Evolutionary conservation across 2,113 vertebrate genomes (phyloP).

Genomic region (Hyperoodon ampullatus): DNA sequence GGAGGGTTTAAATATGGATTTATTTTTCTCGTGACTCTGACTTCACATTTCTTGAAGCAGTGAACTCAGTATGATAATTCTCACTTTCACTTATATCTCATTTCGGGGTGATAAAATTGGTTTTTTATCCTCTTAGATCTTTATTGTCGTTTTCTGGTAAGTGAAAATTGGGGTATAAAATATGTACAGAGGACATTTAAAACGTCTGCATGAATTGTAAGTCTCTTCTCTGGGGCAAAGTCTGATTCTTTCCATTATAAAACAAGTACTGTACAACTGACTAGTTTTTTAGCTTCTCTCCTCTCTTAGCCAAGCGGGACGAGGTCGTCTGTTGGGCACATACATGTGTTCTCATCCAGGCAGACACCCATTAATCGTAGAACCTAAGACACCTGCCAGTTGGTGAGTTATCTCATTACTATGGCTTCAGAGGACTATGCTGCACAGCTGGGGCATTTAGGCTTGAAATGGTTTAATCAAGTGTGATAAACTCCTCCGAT

Average conservation of each 20-base stretch:
- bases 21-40: slow-evolving; percentile 72
- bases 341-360: slow-evolving; percentile 43
- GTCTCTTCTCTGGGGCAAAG: neutral
- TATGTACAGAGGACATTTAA: slow-evolving; percentile 31
- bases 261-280: slow-evolving; percentile 46
- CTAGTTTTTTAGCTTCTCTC: slow-evolving; percentile 54
- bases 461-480: slow-evolving; percentile 40
- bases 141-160: slow-evolving; percentile 36
- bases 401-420: slow-evolving; percentile 61
- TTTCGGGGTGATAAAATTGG: slow-evolving; percentile 9
- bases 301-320: slow-evolving; percentile 62
- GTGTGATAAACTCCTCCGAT: neutral
- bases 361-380: slow-evolving; percentile 51
- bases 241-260: slow-evolving; percentile 53
- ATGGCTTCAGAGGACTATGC: neutral
- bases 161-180: slow-evolving; percentile 44
- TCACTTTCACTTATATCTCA: slow-evolving; percentile 58
- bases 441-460: slow-evolving; percentile 21
- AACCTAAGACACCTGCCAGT: slow-evolving; percentile 50
- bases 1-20: slow-evolving; percentile 81
- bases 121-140: slow-evolving; percentile 52
- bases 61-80: slow-evolving; percentile 37
- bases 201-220: slow-evolving; percentile 58
- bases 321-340: slow-evolving; percentile 50
- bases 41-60: slow-evolving; percentile 66